Percentiles rank a stretch among this genome's conserved stretches.
Conservation (phyloP, 1,140 invertebrate species). For the Planococcus citri region DNA sequence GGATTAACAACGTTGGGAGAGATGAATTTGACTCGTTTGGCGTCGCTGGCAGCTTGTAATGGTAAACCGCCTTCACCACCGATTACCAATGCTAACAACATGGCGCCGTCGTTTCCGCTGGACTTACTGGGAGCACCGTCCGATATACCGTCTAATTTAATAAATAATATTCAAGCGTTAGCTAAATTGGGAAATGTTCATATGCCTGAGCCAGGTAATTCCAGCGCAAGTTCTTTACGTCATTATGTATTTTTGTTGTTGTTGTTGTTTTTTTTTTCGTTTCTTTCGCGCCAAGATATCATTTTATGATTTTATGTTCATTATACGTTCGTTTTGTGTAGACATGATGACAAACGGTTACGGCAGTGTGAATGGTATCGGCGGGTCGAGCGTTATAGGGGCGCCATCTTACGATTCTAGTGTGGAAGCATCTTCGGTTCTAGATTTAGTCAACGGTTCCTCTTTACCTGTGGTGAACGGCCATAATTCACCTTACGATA, state of each 20-base stretch:
- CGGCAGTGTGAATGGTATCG: not conserved
- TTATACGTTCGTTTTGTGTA: not conserved
- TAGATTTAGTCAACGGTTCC: not conserved
- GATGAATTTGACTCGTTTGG: conserved; percentile 68
- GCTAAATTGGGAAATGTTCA: conserved; percentile 65
- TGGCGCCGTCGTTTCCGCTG: conserved; percentile 43
- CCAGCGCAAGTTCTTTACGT: no score
- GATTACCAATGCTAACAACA: conserved; percentile 21
- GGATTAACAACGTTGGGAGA: conserved; percentile 52
- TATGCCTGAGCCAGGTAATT: conserved; percentile 32
- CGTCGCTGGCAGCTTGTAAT: conserved; percentile 57
- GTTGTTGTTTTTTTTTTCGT: not conserved
- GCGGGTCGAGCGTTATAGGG: not conserved
- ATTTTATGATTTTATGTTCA: not conserved
- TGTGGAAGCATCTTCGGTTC: not conserved
- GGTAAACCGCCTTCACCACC: conserved; percentile 36
- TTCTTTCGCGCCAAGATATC: not conserved
- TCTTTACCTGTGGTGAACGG: conserved; percentile 19
- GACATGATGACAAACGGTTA: not conserved
- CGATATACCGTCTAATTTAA: conserved; percentile 46
- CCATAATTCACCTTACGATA: conserved; percentile 3
- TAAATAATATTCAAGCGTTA: conserved; percentile 75
- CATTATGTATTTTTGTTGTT: no score
- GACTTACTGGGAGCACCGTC: conserved; percentile 54
- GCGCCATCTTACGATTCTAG: not conserved